Percentiles rank a stretch among this genome's conserved stretches.
Evolutionary conservation across 2,113 vertebrate species (phyloP).

Genomic region (Pangasianodon gigas): DNA sequence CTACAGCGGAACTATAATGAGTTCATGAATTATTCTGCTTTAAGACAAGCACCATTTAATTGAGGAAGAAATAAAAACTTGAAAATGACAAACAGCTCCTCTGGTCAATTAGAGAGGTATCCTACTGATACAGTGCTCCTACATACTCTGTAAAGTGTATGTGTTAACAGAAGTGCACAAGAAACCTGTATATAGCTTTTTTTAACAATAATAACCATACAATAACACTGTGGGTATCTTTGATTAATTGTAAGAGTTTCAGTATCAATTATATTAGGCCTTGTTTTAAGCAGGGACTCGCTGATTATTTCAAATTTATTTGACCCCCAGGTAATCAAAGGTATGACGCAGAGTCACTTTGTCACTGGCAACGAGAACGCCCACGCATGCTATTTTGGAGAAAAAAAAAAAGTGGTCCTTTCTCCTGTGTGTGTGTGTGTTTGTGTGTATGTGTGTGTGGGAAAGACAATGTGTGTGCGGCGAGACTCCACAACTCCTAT

Average conservation of each 20-base stretch:
- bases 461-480: conserved; percentile 29
- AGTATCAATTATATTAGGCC: conserved; percentile 37
- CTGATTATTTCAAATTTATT: conserved; percentile 49
- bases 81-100: conserved; percentile 27
- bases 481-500: conserved; percentile 60
- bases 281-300: conserved; percentile 45
- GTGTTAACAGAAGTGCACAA: background rate
- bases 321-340: conserved; percentile 58
- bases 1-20: background rate
- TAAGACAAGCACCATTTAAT: conserved; percentile 10
- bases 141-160: background rate
- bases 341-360: conserved; percentile 59
- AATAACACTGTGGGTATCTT: conserved; percentile 25
- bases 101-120: conserved; percentile 29
- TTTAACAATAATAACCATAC: background rate
- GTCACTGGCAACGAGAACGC: conserved; percentile 59
- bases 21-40: conserved; percentile 32
- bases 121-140: conserved; percentile 4
- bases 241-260: conserved; percentile 34
- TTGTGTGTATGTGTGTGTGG: background rate
- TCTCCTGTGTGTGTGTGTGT: conserved; percentile 22
- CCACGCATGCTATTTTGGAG: conserved; percentile 68
- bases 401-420: conserved; percentile 64
- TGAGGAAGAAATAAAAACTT: conserved; percentile 14
- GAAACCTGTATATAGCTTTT: background rate